Conservation (phyloP, 2,888 invertebrate species). For the Cryptocheilus praepositus region DNA sequence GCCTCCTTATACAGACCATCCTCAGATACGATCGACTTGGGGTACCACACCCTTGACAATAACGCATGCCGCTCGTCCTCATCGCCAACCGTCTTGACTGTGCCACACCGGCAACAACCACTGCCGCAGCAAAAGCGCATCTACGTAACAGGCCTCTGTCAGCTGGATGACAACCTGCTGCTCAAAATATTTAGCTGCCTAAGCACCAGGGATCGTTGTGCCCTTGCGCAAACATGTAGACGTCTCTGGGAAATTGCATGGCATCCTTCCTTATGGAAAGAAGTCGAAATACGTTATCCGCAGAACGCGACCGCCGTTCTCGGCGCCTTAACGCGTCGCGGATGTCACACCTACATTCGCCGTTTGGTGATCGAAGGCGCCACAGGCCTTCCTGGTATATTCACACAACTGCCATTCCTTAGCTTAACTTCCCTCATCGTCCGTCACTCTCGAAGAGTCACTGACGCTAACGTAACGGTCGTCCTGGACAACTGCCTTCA, state of each 20-base stretch:
- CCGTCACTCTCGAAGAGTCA: conserved; percentile 63
- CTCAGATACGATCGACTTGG: conserved; percentile 67
- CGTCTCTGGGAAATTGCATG: conserved; percentile 87
- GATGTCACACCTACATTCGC: conserved; percentile 61
- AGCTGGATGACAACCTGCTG: conserved; percentile 79
- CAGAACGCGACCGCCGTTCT: conserved; percentile 62
- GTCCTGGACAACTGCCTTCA: conserved; percentile 66
- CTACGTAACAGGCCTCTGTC: conserved; percentile 47
- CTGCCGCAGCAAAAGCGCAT: conserved; percentile 48
- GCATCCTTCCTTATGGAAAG: conserved; percentile 84
- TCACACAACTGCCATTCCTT: conserved; percentile 62
- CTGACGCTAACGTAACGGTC: conserved; percentile 61
- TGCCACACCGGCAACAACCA: conserved; percentile 41
- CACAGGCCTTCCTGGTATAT: conserved; percentile 61
- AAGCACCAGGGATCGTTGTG: conserved; percentile 83
- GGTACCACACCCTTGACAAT: conserved; percentile 70
- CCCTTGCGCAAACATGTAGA: conserved; percentile 85
- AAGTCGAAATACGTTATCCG: conserved; percentile 66
- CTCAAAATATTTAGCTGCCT: conserved; percentile 84
- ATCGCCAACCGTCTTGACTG: conserved; percentile 53
- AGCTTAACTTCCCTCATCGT: conserved; percentile 73
- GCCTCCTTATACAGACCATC: conserved; percentile 60
- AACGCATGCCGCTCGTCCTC: conserved; percentile 65
- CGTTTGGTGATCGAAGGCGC: conserved; percentile 65
- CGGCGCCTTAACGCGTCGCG: conserved; percentile 61